phyloP scores from a whole-genome alignment of 2,113 vertebrate species.

The Ceyx margarethae region DNA sequence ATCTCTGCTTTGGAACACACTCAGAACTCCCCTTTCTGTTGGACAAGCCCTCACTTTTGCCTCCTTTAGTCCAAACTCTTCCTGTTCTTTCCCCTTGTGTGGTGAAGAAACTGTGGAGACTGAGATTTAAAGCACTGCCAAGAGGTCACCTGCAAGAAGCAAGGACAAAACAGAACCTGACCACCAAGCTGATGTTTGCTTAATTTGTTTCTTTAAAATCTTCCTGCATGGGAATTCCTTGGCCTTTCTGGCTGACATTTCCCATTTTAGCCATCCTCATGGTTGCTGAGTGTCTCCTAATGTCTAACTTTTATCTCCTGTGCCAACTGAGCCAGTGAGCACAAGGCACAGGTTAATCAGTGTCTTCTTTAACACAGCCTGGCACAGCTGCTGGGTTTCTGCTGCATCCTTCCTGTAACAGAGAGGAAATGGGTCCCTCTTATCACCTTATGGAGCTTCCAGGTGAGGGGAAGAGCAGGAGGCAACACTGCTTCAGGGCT shows the following conservation, averaged over 20 bases:
- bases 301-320: neutral
- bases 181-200: neutral
- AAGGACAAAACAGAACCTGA: neutral
- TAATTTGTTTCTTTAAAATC: neutral
- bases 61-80: neutral
- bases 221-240: neutral
- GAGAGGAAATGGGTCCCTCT: neutral
- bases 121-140: neutral
- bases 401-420: neutral
- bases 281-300: neutral
- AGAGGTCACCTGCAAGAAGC: neutral
- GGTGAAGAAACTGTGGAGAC: neutral
- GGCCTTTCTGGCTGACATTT: neutral
- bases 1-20: neutral
- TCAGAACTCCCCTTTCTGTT: neutral
- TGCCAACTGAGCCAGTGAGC: neutral
- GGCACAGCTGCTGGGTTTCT: neutral
- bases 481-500: neutral
- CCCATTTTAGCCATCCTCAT: neutral
- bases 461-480: neutral
- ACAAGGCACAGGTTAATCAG: neutral
- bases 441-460: neutral
- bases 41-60: neutral
- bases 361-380: neutral
- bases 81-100: neutral